Base-by-base conservation (phyloP, 2,797 vertebrate genomes). In the Peromyscus attwateri region DNA sequence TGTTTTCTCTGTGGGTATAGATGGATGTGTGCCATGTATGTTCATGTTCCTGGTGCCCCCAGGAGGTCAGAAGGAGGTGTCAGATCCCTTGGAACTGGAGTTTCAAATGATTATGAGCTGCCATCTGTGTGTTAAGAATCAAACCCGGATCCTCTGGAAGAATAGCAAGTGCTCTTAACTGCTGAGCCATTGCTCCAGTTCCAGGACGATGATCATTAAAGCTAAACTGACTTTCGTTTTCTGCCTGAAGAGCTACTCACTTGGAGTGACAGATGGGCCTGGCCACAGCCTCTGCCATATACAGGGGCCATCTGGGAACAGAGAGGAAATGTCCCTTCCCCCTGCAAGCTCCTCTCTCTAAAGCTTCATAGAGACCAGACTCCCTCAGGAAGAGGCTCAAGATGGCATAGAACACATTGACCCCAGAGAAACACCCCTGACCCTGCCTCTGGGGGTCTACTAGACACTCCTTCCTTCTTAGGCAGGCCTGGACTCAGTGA, bases 401-500 rank as follows among this genome's bases (percentile, higher is more conserved):
- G 11, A 7, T 29, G 49, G 17, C 17, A 1, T 46, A 21, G 43
- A 49, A 21, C 57, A 34, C 7, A 9, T 3, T 5, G 43, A 49
- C 16, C 27, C 0, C 1, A 80, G 64, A 80, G 64, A 68, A 77
- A 66, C 4, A 52, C 19, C 16, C 23, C n/a, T 11, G 49, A 29
- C 2, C 66, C 29, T 19, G 52, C 3, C 40, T 0, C 5, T 27
- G 21, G 64, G 46, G 73, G 14, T 66, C 17, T 27, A 2, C 82
- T 1, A 0, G 1, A 19, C 12, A 31, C 40, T 16, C 40, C 25
- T 2, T 27, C 25, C 13, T 6, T 17, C 5, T 16, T 8, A 87
- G 46, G 70, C 91, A 88, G 95, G 81, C 73, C 77, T 23, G 46
- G 84, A 40, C 91, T 82, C 81, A 68, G 85, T 10, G 91, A 82